These are phyloP conservation scores for Lasioglossum morio DNA, from an alignment of 2,888 invertebrate genomes.

Conservation along the genomic window DNA sequence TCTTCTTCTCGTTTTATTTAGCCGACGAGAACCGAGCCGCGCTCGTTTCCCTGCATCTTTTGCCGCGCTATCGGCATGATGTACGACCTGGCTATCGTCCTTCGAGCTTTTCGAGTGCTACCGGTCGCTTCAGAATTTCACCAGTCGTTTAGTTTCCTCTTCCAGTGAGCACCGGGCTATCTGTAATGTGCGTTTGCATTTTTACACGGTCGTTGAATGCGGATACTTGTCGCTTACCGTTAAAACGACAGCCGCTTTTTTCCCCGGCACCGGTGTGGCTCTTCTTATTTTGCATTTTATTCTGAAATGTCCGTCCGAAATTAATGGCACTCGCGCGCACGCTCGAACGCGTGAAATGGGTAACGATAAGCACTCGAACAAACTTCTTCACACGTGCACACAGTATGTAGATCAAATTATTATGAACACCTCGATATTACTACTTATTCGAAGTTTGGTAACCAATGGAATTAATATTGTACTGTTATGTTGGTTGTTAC, in stretches of 20 bases:
- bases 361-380: background rate
- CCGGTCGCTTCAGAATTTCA: conserved; percentile 57
- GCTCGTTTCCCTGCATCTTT: conserved; percentile 48
- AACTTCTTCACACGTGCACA: background rate
- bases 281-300: background rate
- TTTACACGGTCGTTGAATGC: conserved; percentile 18
- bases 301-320: background rate
- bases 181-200: conserved; percentile 48
- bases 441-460: no score
- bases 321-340: background rate
- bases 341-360: background rate
- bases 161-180: conserved; percentile 15
- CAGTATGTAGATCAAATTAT: no score
- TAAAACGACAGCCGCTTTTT: conserved; percentile 22
- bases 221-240: conserved; percentile 7
- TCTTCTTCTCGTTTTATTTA: conserved; percentile 47
- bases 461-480: no score
- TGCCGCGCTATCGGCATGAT: conserved; percentile 62
- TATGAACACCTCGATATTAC: no score
- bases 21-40: conserved; percentile 32
- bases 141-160: conserved; percentile 44
- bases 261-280: background rate
- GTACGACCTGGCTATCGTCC: conserved; percentile 62
- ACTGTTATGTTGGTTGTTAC: no score
- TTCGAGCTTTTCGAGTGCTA: conserved; percentile 44